phyloP scores from a whole-genome alignment of 2,888 invertebrate species.

The Loripinus fragilis region DNA sequence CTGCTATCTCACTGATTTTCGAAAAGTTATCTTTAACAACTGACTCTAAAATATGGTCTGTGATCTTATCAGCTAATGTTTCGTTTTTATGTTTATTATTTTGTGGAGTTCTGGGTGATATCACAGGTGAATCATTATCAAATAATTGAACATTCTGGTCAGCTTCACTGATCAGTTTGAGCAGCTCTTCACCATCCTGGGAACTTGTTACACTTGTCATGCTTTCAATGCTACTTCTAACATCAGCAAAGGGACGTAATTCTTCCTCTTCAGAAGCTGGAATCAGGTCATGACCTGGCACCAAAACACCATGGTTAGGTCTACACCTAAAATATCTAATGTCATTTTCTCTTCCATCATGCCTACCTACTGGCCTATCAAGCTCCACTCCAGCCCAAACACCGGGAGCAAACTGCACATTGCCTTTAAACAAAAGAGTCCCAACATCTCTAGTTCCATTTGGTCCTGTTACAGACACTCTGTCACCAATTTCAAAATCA shows the following conservation, averaged over 20 bases:
- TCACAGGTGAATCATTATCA: slow-evolving; percentile 33
- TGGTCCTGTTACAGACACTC: slow-evolving; percentile 72
- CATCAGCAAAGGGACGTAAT: slow-evolving; percentile 26
- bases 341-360: slow-evolving; percentile 72
- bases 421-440: slow-evolving; percentile 74
- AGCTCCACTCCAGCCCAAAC: slow-evolving; percentile 79
- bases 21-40: slow-evolving; percentile 70
- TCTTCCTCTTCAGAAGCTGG: slow-evolving; percentile 43
- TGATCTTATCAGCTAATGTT: slow-evolving; percentile 72
- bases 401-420: slow-evolving; percentile 76
- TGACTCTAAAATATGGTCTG: slow-evolving; percentile 70
- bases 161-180: slow-evolving; percentile 57
- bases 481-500: slow-evolving; percentile 72
- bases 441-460: slow-evolving; percentile 60
- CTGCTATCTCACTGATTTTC: slow-evolving; percentile 65
- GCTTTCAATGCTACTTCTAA: slow-evolving; percentile 55
- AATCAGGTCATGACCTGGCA: slow-evolving; percentile 70
- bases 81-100: slow-evolving; percentile 35
- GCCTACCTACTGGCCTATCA: slow-evolving; percentile 70
- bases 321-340: slow-evolving; percentile 73
- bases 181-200: slow-evolving; percentile 59
- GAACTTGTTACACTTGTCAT: slow-evolving; percentile 41
- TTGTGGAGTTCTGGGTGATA: slow-evolving; percentile 39
- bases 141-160: slow-evolving; percentile 61
- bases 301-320: slow-evolving; percentile 72